Evolutionary conservation across 1,140 invertebrate species (phyloP).

Genomic region (Pseudomyrmex flavicornis): DNA sequence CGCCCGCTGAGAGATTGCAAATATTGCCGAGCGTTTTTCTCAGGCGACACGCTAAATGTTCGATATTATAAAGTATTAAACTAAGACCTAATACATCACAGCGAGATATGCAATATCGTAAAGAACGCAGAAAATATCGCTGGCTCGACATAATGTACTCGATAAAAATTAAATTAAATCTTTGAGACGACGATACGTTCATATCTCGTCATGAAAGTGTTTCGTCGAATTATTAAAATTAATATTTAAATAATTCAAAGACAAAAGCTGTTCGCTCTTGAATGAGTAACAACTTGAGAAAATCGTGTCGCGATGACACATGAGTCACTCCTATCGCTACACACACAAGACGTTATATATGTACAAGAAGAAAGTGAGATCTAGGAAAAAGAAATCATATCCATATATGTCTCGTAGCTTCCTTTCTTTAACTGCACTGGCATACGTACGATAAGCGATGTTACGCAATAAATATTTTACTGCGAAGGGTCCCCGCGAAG

Average conservation of each 20-base stretch:
- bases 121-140: slow-evolving; percentile 13
- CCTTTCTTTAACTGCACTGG: slow-evolving; percentile 64
- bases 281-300: background rate
- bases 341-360: slow-evolving; percentile 9
- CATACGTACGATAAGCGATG: slow-evolving; percentile 69
- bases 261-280: background rate
- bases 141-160: background rate
- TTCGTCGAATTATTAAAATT: slow-evolving; percentile 17
- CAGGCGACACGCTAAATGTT: slow-evolving; percentile 5
- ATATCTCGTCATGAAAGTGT: background rate
- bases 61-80: slow-evolving; percentile 47
- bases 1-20: slow-evolving; percentile 44
- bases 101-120: slow-evolving; percentile 35
- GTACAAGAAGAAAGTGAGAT: background rate
- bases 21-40: slow-evolving; percentile 63
- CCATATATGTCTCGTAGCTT: background rate
- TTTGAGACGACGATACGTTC: background rate
- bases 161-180: slow-evolving; percentile 27
- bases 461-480: slow-evolving; percentile 76
- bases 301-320: background rate
- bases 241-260: background rate
- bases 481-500: slow-evolving; percentile 27
- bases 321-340: slow-evolving; percentile 8
- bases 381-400: slow-evolving; percentile 23
- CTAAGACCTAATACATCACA: slow-evolving; percentile 10